Evolutionary conservation across 2,797 vertebrate species (phyloP), one percentile per base, ranked within the genome.

Genomic region (Enteromius paludinosus): DNA sequence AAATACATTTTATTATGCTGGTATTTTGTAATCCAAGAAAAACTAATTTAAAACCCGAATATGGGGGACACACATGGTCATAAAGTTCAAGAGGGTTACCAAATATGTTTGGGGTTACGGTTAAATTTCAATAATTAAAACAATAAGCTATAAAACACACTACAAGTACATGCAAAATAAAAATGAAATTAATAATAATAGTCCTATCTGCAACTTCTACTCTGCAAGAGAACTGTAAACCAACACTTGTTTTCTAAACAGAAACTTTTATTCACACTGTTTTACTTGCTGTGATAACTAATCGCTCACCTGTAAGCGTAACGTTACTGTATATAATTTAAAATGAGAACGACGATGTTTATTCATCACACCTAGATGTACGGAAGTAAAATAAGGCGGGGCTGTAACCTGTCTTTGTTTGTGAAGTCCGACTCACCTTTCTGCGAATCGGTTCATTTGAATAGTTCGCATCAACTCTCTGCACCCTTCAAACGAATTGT

Each of bases 321-420:
- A n/a, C n/a, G n/a, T n/a, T n/a, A 35, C 33, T 35, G 33, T 35
- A n/a, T 20, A 14, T 10, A 61, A 5, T 30, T 18, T 10, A 25
- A 38, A 72, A 43, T 2, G 17, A 3, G 20, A 47, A 30, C 30
- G 8, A 5, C 41, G 1, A 25, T 78, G 47, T 52, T 64, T 64
- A 15, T 78, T 65, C 20, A 38, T 18, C 5, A 20, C 20, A 11
- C 23, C n/a, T 70, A 8, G 6, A 49, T 56, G 15, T 66, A 69
- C 65, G 64, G 81, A 77, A 77, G 80, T 82, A 43, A 73, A 45
- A 62, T 33, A 47, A 49, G 73, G 81, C 62, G 73, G 62, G 73
- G 81, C 64, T 52, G 12, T 78, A 41, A 2, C 7, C 1, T 47
- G 41, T 10, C 41, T 59, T 45, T 47, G 56, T 62, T 62, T 73